Percentiles rank a stretch among this genome's conserved stretches.
Conservation (phyloP, 2,113 vertebrate genomes). For the Mus musculus region DNA sequence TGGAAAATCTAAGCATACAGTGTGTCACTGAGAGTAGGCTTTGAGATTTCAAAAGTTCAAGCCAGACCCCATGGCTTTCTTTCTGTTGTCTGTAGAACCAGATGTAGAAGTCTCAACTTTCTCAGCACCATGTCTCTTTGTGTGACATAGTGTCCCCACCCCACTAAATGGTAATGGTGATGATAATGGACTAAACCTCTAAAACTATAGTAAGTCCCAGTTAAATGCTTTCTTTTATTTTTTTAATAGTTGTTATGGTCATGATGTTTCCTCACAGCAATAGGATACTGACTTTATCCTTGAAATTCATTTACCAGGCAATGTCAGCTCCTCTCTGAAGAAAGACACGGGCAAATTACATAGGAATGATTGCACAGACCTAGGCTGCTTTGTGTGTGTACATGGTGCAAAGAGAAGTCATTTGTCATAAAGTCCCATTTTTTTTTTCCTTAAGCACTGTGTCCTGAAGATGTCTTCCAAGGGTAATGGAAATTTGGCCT, state of each 20-base stretch:
- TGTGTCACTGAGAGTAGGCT: neutral
- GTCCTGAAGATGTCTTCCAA: constrained; percentile 81
- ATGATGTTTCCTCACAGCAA: neutral
- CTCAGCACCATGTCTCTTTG: neutral
- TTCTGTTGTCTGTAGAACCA: neutral
- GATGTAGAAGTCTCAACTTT: neutral
- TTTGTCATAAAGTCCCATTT: constrained; percentile 61
- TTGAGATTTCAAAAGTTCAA: neutral
- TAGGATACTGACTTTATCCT: neutral
- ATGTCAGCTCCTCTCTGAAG: neutral
- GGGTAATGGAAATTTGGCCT: constrained; percentile 75
- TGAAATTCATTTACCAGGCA: neutral
- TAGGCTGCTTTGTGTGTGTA: neutral
- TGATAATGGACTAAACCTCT: neutral
- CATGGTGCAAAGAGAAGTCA: neutral
- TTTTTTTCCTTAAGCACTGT: constrained; percentile 59
- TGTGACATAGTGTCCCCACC: neutral
- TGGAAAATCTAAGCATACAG: no score
- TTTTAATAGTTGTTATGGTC: neutral
- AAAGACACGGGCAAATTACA: neutral
- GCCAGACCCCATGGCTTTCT: neutral
- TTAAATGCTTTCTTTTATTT: neutral
- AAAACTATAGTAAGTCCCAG: neutral
- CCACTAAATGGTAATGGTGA: neutral
- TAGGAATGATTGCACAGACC: neutral